phyloP scores from a whole-genome alignment of 2,888 invertebrate species.

The Limnephilus marmoratus region DNA sequence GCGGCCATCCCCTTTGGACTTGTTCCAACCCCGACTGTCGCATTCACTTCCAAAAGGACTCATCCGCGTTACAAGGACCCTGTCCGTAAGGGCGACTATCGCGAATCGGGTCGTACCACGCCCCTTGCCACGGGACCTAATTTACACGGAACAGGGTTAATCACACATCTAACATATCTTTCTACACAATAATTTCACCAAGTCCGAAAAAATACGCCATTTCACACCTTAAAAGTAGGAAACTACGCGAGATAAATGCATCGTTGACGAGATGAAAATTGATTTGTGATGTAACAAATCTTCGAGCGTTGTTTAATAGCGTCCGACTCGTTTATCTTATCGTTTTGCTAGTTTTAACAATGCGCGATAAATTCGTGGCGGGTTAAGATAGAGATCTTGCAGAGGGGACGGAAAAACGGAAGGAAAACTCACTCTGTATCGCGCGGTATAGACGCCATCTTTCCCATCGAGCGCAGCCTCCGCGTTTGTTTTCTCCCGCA shows the following conservation, averaged over 20 bases:
- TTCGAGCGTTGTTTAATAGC: background rate
- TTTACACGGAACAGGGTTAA: constrained; percentile 41
- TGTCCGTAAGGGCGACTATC: constrained; percentile 58
- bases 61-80: constrained; percentile 53
- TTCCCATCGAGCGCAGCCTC: constrained; percentile 54
- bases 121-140: constrained; percentile 56
- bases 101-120: constrained; percentile 60
- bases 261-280: constrained; percentile 51
- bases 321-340: background rate
- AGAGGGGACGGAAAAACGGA: background rate
- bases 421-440: constrained; percentile 53
- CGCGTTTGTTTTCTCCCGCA: constrained; percentile 13
- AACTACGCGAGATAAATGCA: constrained; percentile 42
- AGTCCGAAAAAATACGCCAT: constrained; percentile 7
- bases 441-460: constrained; percentile 57
- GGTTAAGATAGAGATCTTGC: background rate
- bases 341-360: background rate
- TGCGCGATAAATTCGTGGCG: background rate
- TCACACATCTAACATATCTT: constrained; percentile 45
- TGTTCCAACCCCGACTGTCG: constrained; percentile 53
- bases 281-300: constrained; percentile 59
- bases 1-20: constrained; percentile 51
- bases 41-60: constrained; percentile 48
- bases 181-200: background rate
- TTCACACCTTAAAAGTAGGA: constrained; percentile 12